phyloP scores from a whole-genome alignment of 1,140 invertebrate genomes.

The Sycophila sp. region DNA sequence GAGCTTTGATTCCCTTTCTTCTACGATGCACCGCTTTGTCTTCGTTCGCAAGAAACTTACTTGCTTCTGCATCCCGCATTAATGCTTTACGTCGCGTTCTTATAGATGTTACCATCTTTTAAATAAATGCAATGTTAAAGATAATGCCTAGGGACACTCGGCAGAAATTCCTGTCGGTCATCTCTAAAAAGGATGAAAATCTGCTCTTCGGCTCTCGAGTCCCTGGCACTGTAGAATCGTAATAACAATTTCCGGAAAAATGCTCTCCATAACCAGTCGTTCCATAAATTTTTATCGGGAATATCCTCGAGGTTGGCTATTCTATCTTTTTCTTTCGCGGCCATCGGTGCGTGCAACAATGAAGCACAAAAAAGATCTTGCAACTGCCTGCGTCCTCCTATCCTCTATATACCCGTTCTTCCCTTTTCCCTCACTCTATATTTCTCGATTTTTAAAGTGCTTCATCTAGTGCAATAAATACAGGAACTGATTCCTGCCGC shows the following conservation, averaged over 20 bases:
- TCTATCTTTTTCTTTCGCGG: not conserved
- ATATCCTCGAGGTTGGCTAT: not conserved
- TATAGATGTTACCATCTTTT: too few species aligned
- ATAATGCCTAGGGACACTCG: too few species aligned
- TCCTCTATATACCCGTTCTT: not conserved
- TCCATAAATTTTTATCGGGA: not conserved
- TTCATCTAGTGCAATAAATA: too few species aligned
- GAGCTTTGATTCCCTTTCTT: not conserved
- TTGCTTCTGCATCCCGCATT: too few species aligned
- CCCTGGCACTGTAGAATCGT: not conserved
- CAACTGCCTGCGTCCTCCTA: not conserved
- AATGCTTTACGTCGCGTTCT: too few species aligned
- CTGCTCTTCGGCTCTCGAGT: too few species aligned
- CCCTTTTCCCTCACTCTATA: not conserved
- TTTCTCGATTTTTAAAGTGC: too few species aligned
- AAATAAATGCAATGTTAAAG: too few species aligned
- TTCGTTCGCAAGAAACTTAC: too few species aligned
- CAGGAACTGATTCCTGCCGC: too few species aligned
- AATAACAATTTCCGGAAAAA: constrained; percentile 19
- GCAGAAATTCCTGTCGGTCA: not conserved
- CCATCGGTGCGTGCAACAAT: too few species aligned
- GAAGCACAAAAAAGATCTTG: not conserved
- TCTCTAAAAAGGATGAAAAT: too few species aligned
- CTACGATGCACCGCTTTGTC: not conserved
- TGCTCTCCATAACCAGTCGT: not conserved